phyloP scores from a whole-genome alignment of 2,797 vertebrate species.

The Propithecus perrieri region DNA sequence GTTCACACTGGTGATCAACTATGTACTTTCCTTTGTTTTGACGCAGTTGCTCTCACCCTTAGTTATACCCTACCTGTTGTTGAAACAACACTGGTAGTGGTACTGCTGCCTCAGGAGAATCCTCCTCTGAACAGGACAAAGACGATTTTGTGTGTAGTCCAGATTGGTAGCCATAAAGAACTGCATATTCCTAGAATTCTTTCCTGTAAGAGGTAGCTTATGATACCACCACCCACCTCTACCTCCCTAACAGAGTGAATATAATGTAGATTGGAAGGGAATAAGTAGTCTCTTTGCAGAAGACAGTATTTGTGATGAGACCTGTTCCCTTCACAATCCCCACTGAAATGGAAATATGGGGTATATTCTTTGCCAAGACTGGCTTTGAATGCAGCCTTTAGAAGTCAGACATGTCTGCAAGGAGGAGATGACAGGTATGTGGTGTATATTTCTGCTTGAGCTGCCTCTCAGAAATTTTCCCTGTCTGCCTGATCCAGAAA shows the following conservation, averaged over 20 bases:
- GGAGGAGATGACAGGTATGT: background rate
- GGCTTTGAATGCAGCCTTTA: background rate
- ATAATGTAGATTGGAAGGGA: background rate
- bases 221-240: too few relatives aligned
- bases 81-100: background rate
- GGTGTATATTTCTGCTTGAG: background rate
- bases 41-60: background rate
- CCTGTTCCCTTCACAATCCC: background rate
- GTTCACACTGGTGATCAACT: background rate
- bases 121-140: background rate
- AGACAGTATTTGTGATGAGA: background rate
- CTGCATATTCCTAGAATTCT: background rate
- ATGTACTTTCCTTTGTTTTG: background rate
- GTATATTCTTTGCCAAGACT: background rate
- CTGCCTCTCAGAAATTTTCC: background rate
- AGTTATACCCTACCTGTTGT: background rate
- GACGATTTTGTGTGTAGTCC: background rate
- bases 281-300: background rate
- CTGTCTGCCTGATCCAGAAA: background rate
- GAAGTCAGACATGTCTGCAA: background rate
- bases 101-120: background rate
- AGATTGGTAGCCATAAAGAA: background rate
- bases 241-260: background rate
- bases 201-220: background rate
- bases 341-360: background rate